phyloP scores from a whole-genome alignment of 2,113 vertebrate species.

The Carettochelys insculpta region DNA sequence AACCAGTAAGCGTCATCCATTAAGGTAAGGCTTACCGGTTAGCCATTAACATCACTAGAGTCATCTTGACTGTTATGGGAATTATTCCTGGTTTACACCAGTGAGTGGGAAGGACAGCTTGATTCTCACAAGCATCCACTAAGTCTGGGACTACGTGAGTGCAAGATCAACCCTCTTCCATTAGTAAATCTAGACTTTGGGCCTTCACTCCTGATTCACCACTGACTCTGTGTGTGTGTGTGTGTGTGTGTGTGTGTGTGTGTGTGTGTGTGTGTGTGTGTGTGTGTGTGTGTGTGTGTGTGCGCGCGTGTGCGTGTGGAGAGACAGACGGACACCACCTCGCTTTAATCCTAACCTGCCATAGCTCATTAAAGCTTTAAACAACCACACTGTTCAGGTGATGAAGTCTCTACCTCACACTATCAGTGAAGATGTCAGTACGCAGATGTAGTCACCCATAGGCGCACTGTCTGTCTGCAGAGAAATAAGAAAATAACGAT shows the following conservation, averaged over 20 bases:
- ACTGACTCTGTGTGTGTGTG: background rate
- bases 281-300: too few species aligned
- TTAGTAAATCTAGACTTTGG: background rate
- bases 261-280: too few species aligned
- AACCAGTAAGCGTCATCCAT: too few species aligned
- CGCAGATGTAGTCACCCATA: background rate
- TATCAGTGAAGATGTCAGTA: background rate
- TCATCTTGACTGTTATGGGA: background rate
- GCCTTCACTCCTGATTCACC: background rate
- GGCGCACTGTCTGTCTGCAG: too few species aligned
- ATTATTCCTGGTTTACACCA: background rate
- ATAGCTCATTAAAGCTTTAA: background rate
- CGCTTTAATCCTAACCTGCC: background rate
- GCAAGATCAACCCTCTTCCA: background rate
- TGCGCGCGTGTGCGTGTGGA: too few species aligned
- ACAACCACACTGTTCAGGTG: background rate
- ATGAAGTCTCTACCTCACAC: background rate
- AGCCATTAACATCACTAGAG: too few species aligned
- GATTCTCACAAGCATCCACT: background rate
- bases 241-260: too few species aligned
- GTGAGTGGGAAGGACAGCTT: background rate
- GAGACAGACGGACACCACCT: background rate
- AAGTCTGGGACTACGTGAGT: background rate
- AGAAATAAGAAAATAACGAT: background rate
- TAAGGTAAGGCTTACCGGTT: too few species aligned